Conservation (phyloP, 2,113 vertebrate genomes). For the Pseudolaguvia tuberculata region DNA sequence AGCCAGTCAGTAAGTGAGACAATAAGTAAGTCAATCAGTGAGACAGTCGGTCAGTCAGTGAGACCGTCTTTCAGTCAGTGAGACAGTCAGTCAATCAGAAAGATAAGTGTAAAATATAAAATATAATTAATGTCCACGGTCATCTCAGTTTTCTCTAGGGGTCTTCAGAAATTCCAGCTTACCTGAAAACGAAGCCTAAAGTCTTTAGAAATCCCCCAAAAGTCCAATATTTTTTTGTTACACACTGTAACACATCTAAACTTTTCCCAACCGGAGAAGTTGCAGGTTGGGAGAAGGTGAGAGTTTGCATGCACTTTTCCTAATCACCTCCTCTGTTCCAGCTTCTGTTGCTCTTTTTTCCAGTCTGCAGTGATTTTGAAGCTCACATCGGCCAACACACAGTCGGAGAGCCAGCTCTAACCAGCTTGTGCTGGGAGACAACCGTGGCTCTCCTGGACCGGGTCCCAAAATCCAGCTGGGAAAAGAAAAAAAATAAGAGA, state of each 20-base stretch:
- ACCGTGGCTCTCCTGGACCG: constrained; percentile 34
- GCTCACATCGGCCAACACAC: constrained; percentile 39
- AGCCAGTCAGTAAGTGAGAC: not conserved
- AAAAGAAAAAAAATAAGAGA: constrained; percentile 15
- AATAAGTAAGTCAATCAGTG: not conserved
- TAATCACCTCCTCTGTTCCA: constrained; percentile 50
- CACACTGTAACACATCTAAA: not conserved
- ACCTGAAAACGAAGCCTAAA: constrained; percentile 23
- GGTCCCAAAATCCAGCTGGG: constrained; percentile 41
- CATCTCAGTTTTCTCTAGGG: constrained; percentile 5
- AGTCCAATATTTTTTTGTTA: not conserved
- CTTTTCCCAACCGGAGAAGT: constrained; percentile 26
- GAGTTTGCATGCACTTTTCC: constrained; percentile 41
- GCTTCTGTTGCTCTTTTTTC: constrained; percentile 41
- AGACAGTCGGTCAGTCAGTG: not conserved
- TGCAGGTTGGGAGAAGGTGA: constrained; percentile 35
- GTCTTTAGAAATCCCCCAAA: not conserved
- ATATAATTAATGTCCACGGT: not conserved
- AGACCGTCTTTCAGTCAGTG: not conserved
- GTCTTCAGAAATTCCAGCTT: constrained; percentile 13
- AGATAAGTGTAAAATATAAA: too few species aligned
- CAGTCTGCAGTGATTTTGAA: constrained; percentile 45
- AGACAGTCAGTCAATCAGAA: not conserved
- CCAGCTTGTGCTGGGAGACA: constrained; percentile 43
- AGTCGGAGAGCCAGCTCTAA: constrained; percentile 45